These are phyloP conservation scores for Drosophila hamatofila DNA, from an alignment of 2,888 invertebrate genomes.

Conservation along the genomic window DNA sequence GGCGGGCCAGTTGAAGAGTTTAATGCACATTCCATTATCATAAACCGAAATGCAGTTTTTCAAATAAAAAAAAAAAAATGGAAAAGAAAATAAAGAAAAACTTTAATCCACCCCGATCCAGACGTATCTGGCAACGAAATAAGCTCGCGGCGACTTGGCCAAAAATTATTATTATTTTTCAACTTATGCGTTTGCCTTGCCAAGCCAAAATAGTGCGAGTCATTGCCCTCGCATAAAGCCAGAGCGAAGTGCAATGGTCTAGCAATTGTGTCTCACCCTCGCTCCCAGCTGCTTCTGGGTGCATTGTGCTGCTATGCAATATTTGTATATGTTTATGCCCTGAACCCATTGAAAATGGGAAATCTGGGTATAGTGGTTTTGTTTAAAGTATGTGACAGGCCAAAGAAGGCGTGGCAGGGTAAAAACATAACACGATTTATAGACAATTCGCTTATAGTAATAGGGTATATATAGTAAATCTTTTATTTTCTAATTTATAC, in stretches of 20 bases:
- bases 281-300: neutral
- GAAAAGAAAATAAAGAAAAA: neutral
- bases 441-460: no score
- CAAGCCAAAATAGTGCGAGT: conserved; percentile 22
- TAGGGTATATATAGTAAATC: no score
- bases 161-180: conserved; percentile 18
- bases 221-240: conserved; percentile 25
- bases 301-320: conserved; percentile 1
- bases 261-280: neutral
- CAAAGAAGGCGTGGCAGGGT: no score
- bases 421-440: no score
- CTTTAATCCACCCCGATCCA: conserved; percentile 9
- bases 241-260: conserved; percentile 21
- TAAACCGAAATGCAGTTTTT: conserved; percentile 5
- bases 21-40: conserved; percentile 16
- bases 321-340: neutral
- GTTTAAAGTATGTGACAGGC: no score
- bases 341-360: no score
- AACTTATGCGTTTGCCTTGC: conserved; percentile 36
- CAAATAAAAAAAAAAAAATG: neutral
- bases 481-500: no score
- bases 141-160: conserved; percentile 4
- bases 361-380: no score
- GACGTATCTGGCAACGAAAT: conserved; percentile 1
- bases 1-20: neutral